phyloP scores from a whole-genome alignment of 2,113 vertebrate species.

The Rhynchomys soricoides region DNA sequence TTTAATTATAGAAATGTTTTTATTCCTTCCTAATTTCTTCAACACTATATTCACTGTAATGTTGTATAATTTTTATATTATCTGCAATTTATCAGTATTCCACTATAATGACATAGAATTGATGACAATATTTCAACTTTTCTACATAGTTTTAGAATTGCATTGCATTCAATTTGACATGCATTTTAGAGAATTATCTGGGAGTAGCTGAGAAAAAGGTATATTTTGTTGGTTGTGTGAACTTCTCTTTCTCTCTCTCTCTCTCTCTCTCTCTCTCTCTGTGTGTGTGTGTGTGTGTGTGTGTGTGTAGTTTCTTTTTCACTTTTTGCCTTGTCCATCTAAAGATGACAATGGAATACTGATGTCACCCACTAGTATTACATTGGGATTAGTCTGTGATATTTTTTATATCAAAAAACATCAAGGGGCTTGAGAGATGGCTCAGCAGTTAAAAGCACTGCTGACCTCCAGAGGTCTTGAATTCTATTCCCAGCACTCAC shows the following conservation, averaged over 20 bases:
- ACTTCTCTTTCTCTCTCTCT: too few species aligned
- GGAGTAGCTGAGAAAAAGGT: not conserved
- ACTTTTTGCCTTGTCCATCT: not conserved
- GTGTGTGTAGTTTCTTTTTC: too few species aligned
- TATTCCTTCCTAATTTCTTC: not conserved
- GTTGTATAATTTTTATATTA: not conserved
- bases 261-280: too few species aligned
- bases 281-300: too few species aligned
- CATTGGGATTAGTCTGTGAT: not conserved
- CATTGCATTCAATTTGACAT: not conserved
- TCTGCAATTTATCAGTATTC: not conserved
- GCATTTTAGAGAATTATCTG: not conserved
- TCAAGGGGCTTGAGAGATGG: too few species aligned
- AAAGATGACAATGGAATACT: not conserved
- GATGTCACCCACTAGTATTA: not conserved
- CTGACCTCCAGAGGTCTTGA: too few species aligned
- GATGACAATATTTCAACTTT: not conserved
- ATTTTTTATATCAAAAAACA: not conserved
- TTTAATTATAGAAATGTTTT: not conserved
- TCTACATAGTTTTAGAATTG: not conserved
- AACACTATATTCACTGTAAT: not conserved
- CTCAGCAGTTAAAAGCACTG: too few species aligned
- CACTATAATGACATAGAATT: not conserved
- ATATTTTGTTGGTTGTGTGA: not conserved
- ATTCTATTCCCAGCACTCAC: too few species aligned